Percentiles rank a stretch among this genome's conserved stretches.
Evolutionary conservation across 2,888 invertebrate genomes (phyloP).

Genomic region (Tuberolachnus salignus): DNA sequence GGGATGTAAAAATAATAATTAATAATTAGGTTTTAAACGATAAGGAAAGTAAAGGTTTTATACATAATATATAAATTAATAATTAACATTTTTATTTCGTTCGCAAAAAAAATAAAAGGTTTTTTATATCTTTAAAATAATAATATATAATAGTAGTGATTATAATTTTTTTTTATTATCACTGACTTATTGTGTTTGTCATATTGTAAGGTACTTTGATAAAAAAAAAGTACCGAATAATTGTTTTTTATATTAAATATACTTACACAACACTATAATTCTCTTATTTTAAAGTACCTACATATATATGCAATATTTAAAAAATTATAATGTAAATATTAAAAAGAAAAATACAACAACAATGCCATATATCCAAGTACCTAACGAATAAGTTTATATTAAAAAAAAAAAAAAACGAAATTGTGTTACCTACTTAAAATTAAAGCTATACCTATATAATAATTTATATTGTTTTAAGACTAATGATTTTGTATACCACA

Average conservation of each 20-base stretch:
- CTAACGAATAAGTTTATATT: constrained; percentile 47
- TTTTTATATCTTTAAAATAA: constrained; percentile 39
- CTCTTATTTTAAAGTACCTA: constrained; percentile 28
- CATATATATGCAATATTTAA: constrained; percentile 36
- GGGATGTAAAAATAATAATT: constrained; percentile 18
- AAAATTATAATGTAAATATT: constrained; percentile 49
- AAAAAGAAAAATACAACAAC: constrained; percentile 28
- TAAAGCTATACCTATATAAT: constrained; percentile 38
- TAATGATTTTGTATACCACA: constrained; percentile 35
- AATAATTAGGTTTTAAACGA: constrained; percentile 36
- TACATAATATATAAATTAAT: constrained; percentile 19
- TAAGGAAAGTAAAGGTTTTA: constrained; percentile 50
- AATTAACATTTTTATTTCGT: constrained; percentile 38
- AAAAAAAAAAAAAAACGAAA: constrained; percentile 10
- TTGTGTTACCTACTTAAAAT: constrained; percentile 45
- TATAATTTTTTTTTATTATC: constrained; percentile 38
- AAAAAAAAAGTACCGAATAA: neutral
- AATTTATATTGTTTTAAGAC: constrained; percentile 19
- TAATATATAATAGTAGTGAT: constrained; percentile 31
- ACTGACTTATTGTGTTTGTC: constrained; percentile 40
- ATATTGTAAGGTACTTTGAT: constrained; percentile 15
- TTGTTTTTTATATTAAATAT: constrained; percentile 31
- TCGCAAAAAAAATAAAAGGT: constrained; percentile 30
- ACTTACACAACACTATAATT: constrained; percentile 37
- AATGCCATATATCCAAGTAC: constrained; percentile 12